These are phyloP conservation scores for Magallana gigas DNA, from an alignment of 1,140 invertebrate species.

Conservation along the genomic window DNA sequence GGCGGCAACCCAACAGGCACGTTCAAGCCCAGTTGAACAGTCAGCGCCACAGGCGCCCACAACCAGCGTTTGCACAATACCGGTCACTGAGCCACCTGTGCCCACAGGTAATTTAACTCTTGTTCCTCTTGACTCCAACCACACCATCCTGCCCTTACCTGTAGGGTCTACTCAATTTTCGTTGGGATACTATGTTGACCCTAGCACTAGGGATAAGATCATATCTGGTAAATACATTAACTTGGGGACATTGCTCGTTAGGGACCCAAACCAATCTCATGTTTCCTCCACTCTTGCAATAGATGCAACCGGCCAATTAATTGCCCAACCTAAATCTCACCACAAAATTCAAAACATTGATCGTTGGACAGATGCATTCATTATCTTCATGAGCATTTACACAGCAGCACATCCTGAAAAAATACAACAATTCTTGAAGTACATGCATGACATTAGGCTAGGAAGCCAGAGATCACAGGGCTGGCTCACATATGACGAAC, in stretches of 20 bases:
- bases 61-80: neutral
- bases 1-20: neutral
- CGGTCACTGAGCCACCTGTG: neutral
- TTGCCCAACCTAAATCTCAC: neutral
- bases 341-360: constrained; percentile 44
- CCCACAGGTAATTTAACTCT: neutral
- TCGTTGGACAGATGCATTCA: constrained; percentile 49
- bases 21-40: neutral
- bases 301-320: neutral
- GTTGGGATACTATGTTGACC: neutral
- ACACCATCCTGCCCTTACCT: neutral
- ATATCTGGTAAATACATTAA: constrained; percentile 4
- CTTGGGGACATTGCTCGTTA: neutral
- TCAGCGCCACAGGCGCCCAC: neutral
- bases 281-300: constrained; percentile 1
- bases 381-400: constrained; percentile 47
- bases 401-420: constrained; percentile 25
- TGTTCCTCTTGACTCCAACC: neutral
- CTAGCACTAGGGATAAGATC: neutral
- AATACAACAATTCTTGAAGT: constrained; percentile 13
- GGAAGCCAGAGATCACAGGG: constrained; percentile 17
- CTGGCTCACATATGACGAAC: constrained; percentile 45
- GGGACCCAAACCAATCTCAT: neutral
- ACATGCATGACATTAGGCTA: constrained; percentile 40
- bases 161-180: neutral